Evolutionary conservation across 1,140 invertebrate species (phyloP).

Genomic region (Tetramorium parvispinum): DNA sequence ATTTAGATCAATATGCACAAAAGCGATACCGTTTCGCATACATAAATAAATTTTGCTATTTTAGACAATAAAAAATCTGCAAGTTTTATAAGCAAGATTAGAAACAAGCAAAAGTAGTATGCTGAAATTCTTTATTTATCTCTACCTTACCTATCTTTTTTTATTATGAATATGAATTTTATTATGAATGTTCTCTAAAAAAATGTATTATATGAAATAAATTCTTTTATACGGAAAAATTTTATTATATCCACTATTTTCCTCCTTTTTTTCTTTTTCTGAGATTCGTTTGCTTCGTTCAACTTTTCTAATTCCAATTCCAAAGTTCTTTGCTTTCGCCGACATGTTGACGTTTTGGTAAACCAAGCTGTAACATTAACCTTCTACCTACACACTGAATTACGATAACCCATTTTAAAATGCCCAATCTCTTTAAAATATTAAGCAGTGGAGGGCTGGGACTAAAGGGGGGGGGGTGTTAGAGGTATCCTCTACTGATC

Average conservation of each 20-base stretch:
- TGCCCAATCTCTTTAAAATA: no score
- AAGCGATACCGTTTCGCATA: neutral
- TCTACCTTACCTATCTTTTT: no score
- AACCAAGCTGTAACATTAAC: slow-evolving; percentile 87
- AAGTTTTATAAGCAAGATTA: neutral
- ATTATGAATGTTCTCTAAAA: no score
- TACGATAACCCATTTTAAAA: no score
- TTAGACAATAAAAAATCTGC: neutral
- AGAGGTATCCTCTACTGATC: no score
- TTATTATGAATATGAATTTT: no score
- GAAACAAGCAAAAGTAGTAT: neutral
- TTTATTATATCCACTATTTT: neutral
- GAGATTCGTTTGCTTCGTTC: slow-evolving; percentile 86
- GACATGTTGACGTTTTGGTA: slow-evolving; percentile 89
- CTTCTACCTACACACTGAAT: no score
- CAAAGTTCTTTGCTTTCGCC: slow-evolving; percentile 86
- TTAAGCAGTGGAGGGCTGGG: no score
- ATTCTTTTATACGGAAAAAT: no score
- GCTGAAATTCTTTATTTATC: neutral
- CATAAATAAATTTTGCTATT: neutral
- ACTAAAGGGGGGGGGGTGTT: no score
- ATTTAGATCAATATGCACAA: no score
- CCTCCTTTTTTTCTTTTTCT: slow-evolving; percentile 83
- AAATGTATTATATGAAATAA: no score
- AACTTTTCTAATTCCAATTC: slow-evolving; percentile 86